These are phyloP conservation scores for Crocallis elinguaria DNA, from an alignment of 2,888 invertebrate species.

Conservation along the genomic window DNA sequence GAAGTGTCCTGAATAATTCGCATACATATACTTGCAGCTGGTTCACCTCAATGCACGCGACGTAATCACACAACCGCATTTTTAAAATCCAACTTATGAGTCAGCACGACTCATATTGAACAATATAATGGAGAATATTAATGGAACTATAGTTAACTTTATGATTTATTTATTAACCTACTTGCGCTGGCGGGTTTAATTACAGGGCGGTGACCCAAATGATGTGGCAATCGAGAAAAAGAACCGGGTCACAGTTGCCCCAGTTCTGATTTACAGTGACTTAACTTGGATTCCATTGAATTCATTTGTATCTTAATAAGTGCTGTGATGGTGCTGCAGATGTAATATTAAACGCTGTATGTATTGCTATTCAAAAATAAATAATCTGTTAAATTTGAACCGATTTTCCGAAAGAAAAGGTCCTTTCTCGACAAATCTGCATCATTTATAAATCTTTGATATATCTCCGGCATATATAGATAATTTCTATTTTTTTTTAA, in stretches of 20 bases:
- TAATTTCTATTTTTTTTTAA: too few relatives aligned
- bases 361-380: too few relatives aligned
- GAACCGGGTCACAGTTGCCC: slow-evolving; percentile 9
- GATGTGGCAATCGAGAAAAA: slow-evolving; percentile 21
- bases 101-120: neutral
- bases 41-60: neutral
- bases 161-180: slow-evolving; percentile 9
- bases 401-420: too few relatives aligned
- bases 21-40: slow-evolving; percentile 1
- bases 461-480: too few relatives aligned
- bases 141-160: slow-evolving; percentile 10
- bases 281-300: slow-evolving; percentile 18
- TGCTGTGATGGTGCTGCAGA: too few relatives aligned
- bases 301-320: slow-evolving; percentile 8
- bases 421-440: too few relatives aligned
- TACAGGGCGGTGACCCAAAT: slow-evolving; percentile 24
- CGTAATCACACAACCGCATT: neutral
- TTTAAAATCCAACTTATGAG: neutral
- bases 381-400: too few relatives aligned
- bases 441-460: too few relatives aligned
- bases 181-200: slow-evolving; percentile 14
- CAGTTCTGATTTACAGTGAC: slow-evolving; percentile 8
- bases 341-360: too few relatives aligned
- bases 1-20: neutral
- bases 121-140: slow-evolving; percentile 1